phyloP scores from a whole-genome alignment of 2,113 vertebrate species.

The Brienomyrus longianalis region DNA sequence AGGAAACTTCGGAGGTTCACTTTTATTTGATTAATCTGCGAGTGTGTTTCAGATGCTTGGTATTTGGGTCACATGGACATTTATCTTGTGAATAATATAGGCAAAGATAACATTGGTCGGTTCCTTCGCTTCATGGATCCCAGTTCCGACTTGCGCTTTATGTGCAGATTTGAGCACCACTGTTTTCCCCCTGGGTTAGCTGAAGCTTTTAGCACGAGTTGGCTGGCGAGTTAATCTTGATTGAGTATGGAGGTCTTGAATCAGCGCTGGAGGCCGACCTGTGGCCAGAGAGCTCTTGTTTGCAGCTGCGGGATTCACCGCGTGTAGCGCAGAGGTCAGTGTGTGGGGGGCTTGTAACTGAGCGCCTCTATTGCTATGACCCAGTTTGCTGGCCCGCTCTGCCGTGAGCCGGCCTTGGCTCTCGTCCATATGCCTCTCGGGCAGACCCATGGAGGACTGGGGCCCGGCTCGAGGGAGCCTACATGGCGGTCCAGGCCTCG shows the following conservation, averaged over 20 bases:
- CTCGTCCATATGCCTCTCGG: neutral
- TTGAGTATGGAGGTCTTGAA: neutral
- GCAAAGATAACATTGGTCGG: neutral
- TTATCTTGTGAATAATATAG: conserved; percentile 6
- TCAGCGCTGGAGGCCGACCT: neutral
- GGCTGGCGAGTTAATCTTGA: neutral
- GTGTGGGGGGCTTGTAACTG: neutral
- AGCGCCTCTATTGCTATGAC: neutral
- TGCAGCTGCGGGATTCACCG: neutral
- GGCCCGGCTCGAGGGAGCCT: neutral
- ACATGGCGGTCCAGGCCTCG: neutral
- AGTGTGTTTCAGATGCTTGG: neutral
- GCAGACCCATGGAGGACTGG: neutral
- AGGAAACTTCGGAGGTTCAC: neutral
- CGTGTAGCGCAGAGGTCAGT: neutral
- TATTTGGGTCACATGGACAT: conserved; percentile 1
- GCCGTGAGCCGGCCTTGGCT: neutral
- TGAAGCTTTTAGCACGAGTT: neutral
- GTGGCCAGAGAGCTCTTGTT: neutral
- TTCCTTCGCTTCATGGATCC: neutral
- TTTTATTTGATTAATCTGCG: conserved; percentile 4
- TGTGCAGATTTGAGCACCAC: neutral
- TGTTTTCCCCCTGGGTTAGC: neutral
- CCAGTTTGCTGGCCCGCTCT: neutral
- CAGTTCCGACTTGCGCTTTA: neutral